Evolutionary conservation across 53 echinoderm and acorn worm genomes (phyloP).

Genomic region (Actinopyga echinites): DNA sequence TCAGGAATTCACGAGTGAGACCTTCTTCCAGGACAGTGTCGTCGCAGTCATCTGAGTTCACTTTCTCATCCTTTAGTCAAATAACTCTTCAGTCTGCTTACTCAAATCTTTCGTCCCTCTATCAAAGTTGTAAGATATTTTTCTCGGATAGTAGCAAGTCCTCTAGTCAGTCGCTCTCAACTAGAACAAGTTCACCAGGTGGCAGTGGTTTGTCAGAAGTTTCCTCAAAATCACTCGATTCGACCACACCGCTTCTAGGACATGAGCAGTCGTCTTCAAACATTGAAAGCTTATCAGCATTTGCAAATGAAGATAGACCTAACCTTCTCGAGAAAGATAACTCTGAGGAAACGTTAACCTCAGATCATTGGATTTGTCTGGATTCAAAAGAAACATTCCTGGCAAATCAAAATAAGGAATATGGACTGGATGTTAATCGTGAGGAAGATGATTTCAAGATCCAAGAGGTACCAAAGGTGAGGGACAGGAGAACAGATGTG

Average conservation of each 20-base stretch:
- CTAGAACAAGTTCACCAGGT: not conserved
- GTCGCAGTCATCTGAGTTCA: not conserved
- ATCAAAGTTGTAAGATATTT: not conserved
- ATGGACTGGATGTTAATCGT: too few species aligned
- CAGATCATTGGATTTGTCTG: too few species aligned
- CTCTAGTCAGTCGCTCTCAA: not conserved
- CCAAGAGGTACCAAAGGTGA: too few species aligned
- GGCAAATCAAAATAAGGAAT: too few species aligned
- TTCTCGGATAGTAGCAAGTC: not conserved
- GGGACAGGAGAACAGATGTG: too few species aligned
- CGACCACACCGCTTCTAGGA: not conserved
- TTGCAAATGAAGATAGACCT: too few species aligned
- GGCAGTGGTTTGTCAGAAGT: not conserved
- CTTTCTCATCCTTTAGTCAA: constrained; percentile 6
- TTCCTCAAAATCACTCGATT: not conserved
- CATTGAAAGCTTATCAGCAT: too few species aligned
- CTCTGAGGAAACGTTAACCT: too few species aligned
- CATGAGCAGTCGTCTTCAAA: too few species aligned
- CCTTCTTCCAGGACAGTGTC: not conserved
- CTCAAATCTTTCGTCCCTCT: constrained; percentile 8
- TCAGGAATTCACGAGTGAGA: constrained; percentile 58
- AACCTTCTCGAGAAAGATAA: too few species aligned
- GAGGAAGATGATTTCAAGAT: too few species aligned
- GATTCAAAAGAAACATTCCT: not conserved
- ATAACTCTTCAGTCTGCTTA: not conserved